Conservation (phyloP, 53 echinoderm and acorn worm species). For the Mesocentrotus franciscanus region DNA sequence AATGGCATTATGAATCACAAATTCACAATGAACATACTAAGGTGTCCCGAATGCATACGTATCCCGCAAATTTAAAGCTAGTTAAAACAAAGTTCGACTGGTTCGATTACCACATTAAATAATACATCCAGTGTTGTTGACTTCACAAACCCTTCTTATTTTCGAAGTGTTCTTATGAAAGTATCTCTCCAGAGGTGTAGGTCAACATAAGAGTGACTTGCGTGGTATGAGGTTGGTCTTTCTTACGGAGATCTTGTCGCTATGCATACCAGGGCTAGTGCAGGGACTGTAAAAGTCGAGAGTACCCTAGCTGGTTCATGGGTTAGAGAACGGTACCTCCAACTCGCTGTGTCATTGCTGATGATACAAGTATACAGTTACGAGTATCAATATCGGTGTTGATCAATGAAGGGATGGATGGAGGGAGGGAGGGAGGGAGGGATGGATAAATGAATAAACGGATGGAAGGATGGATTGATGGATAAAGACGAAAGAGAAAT, state of each 20-base stretch:
- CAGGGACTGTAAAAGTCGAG: no score
- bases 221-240: neutral
- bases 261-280: neutral
- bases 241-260: neutral
- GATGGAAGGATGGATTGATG: neutral
- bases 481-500: neutral
- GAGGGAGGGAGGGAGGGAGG: neutral
- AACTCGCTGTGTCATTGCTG: neutral
- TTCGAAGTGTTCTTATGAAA: neutral
- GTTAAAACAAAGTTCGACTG: neutral
- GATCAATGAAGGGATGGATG: neutral
- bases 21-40: neutral
- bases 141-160: neutral
- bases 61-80: neutral
- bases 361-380: slow-evolving; percentile 6
- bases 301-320: no score
- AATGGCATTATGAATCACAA: neutral
- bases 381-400: neutral
- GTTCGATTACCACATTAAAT: neutral
- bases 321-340: no score
- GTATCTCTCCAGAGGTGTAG: neutral
- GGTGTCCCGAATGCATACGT: neutral
- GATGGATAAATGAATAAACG: neutral
- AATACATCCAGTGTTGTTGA: neutral
- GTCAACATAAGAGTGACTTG: neutral